These are phyloP conservation scores for Ornithoptera alexandrae DNA, from an alignment of 2,888 invertebrate species.

Conservation along the genomic window DNA sequence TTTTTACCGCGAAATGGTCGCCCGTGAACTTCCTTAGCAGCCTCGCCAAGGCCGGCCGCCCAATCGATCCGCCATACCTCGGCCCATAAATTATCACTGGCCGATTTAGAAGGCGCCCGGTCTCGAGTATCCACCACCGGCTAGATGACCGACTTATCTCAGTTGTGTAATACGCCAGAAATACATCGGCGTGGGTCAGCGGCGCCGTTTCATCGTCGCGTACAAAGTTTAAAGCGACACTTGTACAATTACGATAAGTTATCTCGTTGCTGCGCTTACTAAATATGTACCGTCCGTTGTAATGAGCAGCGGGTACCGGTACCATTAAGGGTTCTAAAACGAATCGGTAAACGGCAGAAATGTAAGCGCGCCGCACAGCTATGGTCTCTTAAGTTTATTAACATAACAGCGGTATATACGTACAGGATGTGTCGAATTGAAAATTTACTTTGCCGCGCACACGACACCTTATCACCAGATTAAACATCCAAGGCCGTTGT, in stretches of 20 bases:
- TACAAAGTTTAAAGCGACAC: not conserved
- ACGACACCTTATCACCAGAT: conserved; percentile 24
- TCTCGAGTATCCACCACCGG: conserved; percentile 53
- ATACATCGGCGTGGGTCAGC: conserved; percentile 40
- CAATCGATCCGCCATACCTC: conserved; percentile 59
- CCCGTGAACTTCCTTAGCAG: conserved; percentile 75
- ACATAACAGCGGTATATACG: conserved; percentile 34
- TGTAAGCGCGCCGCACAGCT: conserved; percentile 41
- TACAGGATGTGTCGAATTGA: conserved; percentile 28
- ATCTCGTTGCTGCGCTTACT: conserved; percentile 2
- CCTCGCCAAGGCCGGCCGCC: conserved; percentile 67
- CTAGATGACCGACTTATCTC: conserved; percentile 69
- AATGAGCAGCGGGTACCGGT: conserved; percentile 32
- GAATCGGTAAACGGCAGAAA: conserved; percentile 48
- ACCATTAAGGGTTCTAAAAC: conserved; percentile 42
- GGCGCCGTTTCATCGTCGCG: not conserved
- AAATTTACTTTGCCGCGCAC: conserved; percentile 22
- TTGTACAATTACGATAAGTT: conserved; percentile 10
- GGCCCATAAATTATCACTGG: conserved; percentile 57
- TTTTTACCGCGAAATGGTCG: conserved; percentile 43
- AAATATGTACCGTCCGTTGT: conserved; percentile 35
- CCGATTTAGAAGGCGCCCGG: conserved; percentile 55
- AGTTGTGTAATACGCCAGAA: conserved; percentile 64
- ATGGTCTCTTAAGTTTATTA: conserved; percentile 48
- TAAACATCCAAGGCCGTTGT: conserved; percentile 20